Evolutionary conservation across 2,797 vertebrate genomes (phyloP).

Genomic region (Odontamblyopus rebecca): DNA sequence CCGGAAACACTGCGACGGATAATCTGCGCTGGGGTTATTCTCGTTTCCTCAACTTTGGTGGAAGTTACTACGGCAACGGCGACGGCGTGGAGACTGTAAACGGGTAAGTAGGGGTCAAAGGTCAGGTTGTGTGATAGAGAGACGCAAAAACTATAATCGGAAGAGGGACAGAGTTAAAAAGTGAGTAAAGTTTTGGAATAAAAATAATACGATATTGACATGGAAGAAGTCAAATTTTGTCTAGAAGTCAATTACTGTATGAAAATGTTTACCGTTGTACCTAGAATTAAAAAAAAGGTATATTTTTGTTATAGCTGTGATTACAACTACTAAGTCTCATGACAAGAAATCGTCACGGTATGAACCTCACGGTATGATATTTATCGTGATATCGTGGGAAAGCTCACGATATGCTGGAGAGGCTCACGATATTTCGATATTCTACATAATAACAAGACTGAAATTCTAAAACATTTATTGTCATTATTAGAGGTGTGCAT

Average conservation of each 20-base stretch:
- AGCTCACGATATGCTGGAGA: too few species aligned
- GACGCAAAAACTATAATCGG: not conserved
- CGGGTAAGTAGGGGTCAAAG: constrained; percentile 27
- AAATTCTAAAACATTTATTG: too few species aligned
- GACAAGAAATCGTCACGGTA: too few species aligned
- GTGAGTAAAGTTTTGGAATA: not conserved
- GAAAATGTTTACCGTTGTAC: not conserved
- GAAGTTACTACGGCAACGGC: not conserved
- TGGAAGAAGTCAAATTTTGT: not conserved
- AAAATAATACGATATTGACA: not conserved
- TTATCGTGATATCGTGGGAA: too few species aligned
- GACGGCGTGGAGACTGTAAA: constrained; percentile 8
- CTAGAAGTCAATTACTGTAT: not conserved
- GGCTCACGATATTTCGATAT: too few species aligned
- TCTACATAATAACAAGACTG: too few species aligned
- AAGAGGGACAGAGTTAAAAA: not conserved
- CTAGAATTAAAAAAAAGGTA: too few species aligned
- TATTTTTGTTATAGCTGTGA: too few species aligned
- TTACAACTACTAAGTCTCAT: too few species aligned
- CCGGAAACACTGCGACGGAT: constrained; percentile 25
- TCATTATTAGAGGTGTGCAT: too few species aligned
- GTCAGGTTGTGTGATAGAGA: not conserved
- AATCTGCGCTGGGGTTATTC: constrained; percentile 4
- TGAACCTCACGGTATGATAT: too few species aligned
- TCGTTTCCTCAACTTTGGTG: not conserved